Evolutionary conservation across 2,113 vertebrate genomes (phyloP).

Genomic region (Oreochromis tanganicae): DNA sequence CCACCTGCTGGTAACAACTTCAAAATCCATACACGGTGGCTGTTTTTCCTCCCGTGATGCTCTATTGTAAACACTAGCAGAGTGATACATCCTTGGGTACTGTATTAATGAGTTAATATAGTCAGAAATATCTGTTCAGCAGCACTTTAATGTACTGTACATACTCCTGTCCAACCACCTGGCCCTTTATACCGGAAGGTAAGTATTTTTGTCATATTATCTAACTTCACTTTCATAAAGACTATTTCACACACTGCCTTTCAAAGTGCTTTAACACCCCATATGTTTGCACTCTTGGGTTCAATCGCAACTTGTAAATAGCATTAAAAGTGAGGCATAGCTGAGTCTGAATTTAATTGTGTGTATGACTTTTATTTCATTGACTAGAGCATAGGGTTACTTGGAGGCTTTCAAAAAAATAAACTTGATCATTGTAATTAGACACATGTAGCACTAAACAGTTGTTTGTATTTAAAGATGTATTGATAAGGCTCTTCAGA

Average conservation of each 20-base stretch:
- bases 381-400: neutral
- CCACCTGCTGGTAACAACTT: conserved; percentile 14
- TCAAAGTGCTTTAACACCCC: conserved; percentile 18
- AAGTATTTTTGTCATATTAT: conserved; percentile 32
- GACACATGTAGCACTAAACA: neutral
- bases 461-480: neutral
- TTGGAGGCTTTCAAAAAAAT: neutral
- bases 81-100: neutral
- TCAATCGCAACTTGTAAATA: conserved; percentile 20
- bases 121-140: conserved; percentile 17
- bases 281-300: conserved; percentile 10
- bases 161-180: conserved; percentile 8
- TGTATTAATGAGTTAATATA: conserved; percentile 19
- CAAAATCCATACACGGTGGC: conserved; percentile 1
- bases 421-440: neutral
- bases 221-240: conserved; percentile 13
- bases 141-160: conserved; percentile 28
- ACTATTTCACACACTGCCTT: conserved; percentile 23
- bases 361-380: conserved; percentile 1
- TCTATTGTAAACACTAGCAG: neutral
- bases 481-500: neutral
- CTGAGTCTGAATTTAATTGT: neutral
- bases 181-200: conserved; percentile 40
- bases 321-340: neutral
- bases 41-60: conserved; percentile 2